Percentiles rank a stretch among this genome's conserved stretches.
These are phyloP conservation scores for Tinea trinotella DNA, from an alignment of 2,888 invertebrate genomes.

Conservation along the genomic window DNA sequence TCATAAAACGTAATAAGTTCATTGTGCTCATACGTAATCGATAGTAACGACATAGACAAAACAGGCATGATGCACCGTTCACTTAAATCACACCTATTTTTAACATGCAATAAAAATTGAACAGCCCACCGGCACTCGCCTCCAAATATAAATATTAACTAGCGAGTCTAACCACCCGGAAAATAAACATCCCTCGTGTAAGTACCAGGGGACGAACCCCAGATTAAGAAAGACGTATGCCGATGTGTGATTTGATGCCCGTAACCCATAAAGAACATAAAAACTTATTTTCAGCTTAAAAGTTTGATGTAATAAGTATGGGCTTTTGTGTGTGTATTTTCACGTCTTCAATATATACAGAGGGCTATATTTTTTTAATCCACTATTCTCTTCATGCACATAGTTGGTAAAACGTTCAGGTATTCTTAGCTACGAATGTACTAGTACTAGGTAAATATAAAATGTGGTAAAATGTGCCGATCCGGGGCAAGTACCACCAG, in stretches of 20 bases:
- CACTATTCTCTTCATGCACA: too few relatives aligned
- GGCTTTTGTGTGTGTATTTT: too few relatives aligned
- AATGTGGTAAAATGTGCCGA: too few relatives aligned
- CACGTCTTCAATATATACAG: too few relatives aligned
- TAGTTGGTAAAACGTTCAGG: too few relatives aligned
- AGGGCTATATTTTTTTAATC: too few relatives aligned
- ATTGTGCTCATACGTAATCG: neutral
- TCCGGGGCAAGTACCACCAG: too few relatives aligned
- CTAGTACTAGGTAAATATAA: too few relatives aligned
- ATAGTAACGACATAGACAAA: slow-evolving; percentile 15
- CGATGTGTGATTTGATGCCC: slow-evolving; percentile 4
- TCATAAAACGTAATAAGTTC: too few relatives aligned
- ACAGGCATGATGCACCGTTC: slow-evolving; percentile 11
- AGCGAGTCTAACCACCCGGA: slow-evolving; percentile 45
- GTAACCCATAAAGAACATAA: neutral
- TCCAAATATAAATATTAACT: slow-evolving; percentile 33
- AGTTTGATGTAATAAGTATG: too few relatives aligned
- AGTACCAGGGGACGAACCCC: slow-evolving; percentile 32
- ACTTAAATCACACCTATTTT: slow-evolving; percentile 21
- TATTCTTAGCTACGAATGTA: too few relatives aligned
- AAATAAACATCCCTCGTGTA: slow-evolving; percentile 52
- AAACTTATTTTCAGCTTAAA: neutral
- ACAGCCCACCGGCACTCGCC: slow-evolving; percentile 21
- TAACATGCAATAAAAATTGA: slow-evolving; percentile 23
- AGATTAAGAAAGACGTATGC: slow-evolving; percentile 8